phyloP scores from a whole-genome alignment of 2,888 invertebrate species.

The Blera fallax region DNA sequence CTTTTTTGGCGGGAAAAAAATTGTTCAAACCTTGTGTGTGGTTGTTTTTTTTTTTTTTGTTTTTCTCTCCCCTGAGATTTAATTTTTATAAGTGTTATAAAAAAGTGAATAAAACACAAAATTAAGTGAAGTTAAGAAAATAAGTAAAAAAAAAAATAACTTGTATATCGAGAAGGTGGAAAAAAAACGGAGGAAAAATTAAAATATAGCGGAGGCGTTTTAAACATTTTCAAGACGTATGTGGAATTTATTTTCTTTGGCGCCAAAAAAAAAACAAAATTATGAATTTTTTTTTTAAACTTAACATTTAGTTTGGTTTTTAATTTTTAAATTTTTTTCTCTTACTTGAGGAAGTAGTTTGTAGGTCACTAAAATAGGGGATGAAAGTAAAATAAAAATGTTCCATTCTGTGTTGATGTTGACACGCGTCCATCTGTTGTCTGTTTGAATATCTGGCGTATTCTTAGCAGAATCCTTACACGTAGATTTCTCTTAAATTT shows the following conservation, averaged over 20 bases:
- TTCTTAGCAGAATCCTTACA: not conserved
- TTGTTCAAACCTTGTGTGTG: not conserved
- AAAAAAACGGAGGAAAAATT: not conserved
- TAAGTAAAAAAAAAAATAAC: not conserved
- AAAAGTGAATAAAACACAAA: not conserved
- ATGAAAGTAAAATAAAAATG: not conserved
- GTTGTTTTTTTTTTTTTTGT: not conserved
- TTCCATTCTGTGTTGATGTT: not conserved
- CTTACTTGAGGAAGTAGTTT: not conserved
- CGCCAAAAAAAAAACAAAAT: conserved; percentile 25
- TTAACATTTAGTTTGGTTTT: not conserved
- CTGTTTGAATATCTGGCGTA: not conserved
- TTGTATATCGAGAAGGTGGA: not conserved
- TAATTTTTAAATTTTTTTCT: too few species aligned
- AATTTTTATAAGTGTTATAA: not conserved
- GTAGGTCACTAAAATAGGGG: not conserved
- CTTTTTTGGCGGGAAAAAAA: conserved; percentile 35
- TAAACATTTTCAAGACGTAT: conserved; percentile 2
- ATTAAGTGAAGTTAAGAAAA: not conserved
- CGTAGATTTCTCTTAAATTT: not conserved
- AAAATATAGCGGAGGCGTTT: not conserved
- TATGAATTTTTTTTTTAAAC: not conserved
- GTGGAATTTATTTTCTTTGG: conserved; percentile 13
- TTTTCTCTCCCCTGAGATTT: not conserved
- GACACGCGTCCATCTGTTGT: not conserved